phyloP scores from a whole-genome alignment of 2,113 vertebrate genomes.

The Corythoichthys intestinalis region DNA sequence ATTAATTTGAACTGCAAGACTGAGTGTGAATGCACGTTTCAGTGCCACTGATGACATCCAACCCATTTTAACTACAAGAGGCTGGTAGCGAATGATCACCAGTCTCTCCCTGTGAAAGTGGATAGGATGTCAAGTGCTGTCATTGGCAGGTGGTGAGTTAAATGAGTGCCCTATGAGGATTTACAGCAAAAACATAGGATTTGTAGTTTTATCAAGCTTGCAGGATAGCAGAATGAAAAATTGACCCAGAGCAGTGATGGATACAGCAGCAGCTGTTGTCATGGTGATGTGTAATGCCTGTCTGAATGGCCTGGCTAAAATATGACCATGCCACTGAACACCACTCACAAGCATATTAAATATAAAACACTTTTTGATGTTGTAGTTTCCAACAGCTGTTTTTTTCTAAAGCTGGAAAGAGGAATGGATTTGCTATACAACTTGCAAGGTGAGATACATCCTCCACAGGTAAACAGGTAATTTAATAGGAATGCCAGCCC shows the following conservation, averaged over 20 bases:
- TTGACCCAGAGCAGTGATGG: constrained; percentile 48
- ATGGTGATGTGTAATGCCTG: constrained; percentile 49
- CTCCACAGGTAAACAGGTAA: constrained; percentile 14
- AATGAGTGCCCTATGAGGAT: too few species aligned
- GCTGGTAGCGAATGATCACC: too few species aligned
- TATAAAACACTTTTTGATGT: constrained; percentile 4
- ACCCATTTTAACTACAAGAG: too few species aligned
- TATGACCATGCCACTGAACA: constrained; percentile 23
- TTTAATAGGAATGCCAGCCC: constrained; percentile 9
- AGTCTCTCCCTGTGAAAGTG: too few species aligned
- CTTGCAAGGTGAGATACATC: constrained; percentile 31
- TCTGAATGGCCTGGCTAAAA: constrained; percentile 15
- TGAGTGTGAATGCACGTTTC: too few species aligned
- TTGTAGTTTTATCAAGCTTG: too few species aligned
- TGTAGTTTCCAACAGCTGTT: background rate
- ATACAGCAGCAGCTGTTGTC: constrained; percentile 63
- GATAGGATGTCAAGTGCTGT: too few species aligned
- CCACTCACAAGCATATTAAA: constrained; percentile 10
- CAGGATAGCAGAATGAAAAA: too few species aligned
- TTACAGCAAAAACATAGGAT: too few species aligned
- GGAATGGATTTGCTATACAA: background rate
- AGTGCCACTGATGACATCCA: too few species aligned
- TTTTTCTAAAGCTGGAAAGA: background rate
- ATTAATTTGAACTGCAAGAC: too few species aligned
- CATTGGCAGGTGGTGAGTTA: too few species aligned